phyloP scores from a whole-genome alignment of 2,888 invertebrate genomes.

The Coelogynopora nodosa region DNA sequence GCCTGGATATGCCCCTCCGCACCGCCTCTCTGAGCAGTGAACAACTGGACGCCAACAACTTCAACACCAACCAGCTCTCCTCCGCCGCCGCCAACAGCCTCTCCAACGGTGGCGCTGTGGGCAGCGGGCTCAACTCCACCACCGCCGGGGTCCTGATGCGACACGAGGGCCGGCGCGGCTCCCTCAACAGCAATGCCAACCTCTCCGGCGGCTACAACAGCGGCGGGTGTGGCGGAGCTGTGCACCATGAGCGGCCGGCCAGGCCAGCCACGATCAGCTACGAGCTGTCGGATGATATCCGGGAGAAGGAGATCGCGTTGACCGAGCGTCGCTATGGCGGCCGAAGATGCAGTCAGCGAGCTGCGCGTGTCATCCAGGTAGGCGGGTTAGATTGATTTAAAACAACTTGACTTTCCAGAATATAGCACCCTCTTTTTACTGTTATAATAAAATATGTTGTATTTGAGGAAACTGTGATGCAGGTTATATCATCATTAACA shows the following conservation, averaged over 20 bases:
- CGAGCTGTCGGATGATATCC: constrained; percentile 33
- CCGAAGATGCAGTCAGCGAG: not conserved
- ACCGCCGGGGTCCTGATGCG: constrained; percentile 1
- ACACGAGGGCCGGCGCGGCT: constrained; percentile 11
- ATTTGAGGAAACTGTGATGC: too few species aligned
- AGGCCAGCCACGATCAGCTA: constrained; percentile 36
- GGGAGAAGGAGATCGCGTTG: constrained; percentile 37
- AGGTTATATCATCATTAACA: too few species aligned
- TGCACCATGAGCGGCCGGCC: not conserved
- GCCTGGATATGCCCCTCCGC: constrained; percentile 5
- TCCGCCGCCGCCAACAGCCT: not conserved
- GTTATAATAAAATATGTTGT: too few species aligned
- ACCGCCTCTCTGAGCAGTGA: constrained; percentile 4
- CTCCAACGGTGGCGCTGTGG: not conserved
- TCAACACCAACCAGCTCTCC: not conserved
- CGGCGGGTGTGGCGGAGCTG: not conserved
- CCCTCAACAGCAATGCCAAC: not conserved
- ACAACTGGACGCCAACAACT: not conserved
- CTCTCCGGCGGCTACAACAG: not conserved
- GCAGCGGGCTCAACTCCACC: not conserved
- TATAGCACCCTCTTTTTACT: not conserved
- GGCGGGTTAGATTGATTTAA: not conserved
- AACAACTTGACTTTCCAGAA: not conserved
- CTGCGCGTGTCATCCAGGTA: not conserved
- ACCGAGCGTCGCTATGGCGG: constrained; percentile 39